Base-by-base conservation (phyloP, 64 coral and sea anemone species). In the Stichodactyla helianthus region DNA sequence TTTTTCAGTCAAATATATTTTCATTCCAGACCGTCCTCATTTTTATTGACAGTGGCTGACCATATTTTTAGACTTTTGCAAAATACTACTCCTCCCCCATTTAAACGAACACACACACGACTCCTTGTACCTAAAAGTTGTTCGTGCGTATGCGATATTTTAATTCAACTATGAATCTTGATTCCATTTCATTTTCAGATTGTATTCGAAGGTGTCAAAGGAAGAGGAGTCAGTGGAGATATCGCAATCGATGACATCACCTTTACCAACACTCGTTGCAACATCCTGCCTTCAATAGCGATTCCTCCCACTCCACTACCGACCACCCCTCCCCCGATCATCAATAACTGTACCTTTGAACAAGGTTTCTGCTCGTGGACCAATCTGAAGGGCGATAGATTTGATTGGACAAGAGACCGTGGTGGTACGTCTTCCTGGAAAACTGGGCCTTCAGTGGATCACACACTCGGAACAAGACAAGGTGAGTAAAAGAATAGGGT, bases 271-370 rank as follows among this genome's bases (percentile, higher is more conserved):
- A 88, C 85, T 23, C 76, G 77, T 10, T 97, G 95, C 82, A 89
- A 78, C 6, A 89, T 97, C 12, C 82, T 97, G 19, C 95, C 95
- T 16, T 93, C 95, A 12, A 54, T 97, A 52, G 95, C 95, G 12
- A 56, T 97, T 10, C 95, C 95, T 0, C 92, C 95, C 6, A 97
- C 95, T 61, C 83, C 56, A 4, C 95, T 89, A 5, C 95, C 95
- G 3, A 97, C 95, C 28, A 97, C 55, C 35, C 95, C 95, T 76
- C 76, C 92, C 6, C 95, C 92, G 4, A 83, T 97, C 8, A 83
- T 97, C 17, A 97, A 97, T 67, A 97, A 97, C 53, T 97, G 95
- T 86, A 97, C 91, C 6, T 97, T 97, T 79, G 95, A 97, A 27
- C 79, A 84, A 71, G 95, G 95, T 15, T 64, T 91, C 53, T 97